Evolutionary conservation across 2,888 invertebrate genomes (phyloP).

Genomic region (Rhamphomyia laevipes): DNA sequence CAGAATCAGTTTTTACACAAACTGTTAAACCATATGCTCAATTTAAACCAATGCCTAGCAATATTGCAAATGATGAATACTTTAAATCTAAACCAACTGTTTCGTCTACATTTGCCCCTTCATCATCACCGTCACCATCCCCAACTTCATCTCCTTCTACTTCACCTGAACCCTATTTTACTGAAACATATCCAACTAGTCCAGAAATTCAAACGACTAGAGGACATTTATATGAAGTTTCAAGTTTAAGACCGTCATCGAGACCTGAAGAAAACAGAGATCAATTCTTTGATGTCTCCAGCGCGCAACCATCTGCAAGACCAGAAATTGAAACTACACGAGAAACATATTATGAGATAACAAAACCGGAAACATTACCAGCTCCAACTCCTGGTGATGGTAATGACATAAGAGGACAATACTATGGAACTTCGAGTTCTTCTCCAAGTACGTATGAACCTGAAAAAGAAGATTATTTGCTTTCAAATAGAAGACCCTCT

Average conservation of each 20-base stretch:
- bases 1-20: slow-evolving; percentile 13
- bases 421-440: background rate
- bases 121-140: slow-evolving; percentile 34
- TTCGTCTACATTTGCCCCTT: slow-evolving; percentile 22
- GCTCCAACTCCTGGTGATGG: background rate
- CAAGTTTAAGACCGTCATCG: background rate
- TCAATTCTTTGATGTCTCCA: slow-evolving; percentile 23
- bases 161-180: slow-evolving; percentile 24
- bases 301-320: background rate
- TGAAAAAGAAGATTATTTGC: too few species aligned
- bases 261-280: slow-evolving; percentile 18
- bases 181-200: slow-evolving; percentile 22
- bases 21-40: slow-evolving; percentile 27
- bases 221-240: slow-evolving; percentile 26
- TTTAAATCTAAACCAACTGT: slow-evolving; percentile 22
- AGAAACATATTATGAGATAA: background rate
- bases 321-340: slow-evolving; percentile 16
- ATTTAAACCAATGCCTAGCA: slow-evolving; percentile 27
- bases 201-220: slow-evolving; percentile 29
- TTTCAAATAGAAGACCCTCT: background rate
- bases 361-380: background rate
- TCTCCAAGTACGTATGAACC: too few species aligned
- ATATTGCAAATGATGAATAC: slow-evolving; percentile 32
- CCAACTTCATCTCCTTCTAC: slow-evolving; percentile 35
- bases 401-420: background rate